These are phyloP conservation scores for Caenorhabditis panamensis DNA, from an alignment of 2,888 invertebrate species.

Conservation along the genomic window DNA sequence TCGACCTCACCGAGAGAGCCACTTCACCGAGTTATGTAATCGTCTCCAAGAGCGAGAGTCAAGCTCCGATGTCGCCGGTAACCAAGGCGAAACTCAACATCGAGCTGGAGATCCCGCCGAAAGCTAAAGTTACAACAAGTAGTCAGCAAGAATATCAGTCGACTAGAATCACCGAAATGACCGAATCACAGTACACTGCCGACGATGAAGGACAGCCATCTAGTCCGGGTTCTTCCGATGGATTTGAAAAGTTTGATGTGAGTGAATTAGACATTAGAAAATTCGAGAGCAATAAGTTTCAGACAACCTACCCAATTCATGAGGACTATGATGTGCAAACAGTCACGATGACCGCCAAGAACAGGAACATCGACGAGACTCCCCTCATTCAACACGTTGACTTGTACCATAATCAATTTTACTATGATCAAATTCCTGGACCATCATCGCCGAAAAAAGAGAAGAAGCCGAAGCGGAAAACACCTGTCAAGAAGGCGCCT, in stretches of 20 bases:
- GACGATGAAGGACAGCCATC: slow-evolving; percentile 57
- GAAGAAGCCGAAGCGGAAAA: not conserved
- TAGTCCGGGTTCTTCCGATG: slow-evolving; percentile 41
- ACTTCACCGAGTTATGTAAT: slow-evolving; percentile 69
- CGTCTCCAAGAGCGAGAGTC: slow-evolving; percentile 67
- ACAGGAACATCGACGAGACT: slow-evolving; percentile 32
- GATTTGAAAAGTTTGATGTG: slow-evolving; percentile 55
- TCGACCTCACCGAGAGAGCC: slow-evolving; percentile 66
- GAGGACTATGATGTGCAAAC: slow-evolving; percentile 34
- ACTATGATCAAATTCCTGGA: slow-evolving; percentile 51
- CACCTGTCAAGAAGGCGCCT: slow-evolving; percentile 46
- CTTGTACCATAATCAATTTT: slow-evolving; percentile 54
- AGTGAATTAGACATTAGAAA: not conserved
- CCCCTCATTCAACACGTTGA: slow-evolving; percentile 47
- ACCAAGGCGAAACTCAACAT: slow-evolving; percentile 64
- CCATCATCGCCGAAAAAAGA: slow-evolving; percentile 25
- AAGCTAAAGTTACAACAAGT: not conserved
- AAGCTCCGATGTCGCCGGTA: slow-evolving; percentile 63
- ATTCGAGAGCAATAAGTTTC: not conserved
- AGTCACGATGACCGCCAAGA: slow-evolving; percentile 35
- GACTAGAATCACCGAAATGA: slow-evolving; percentile 35
- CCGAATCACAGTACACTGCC: slow-evolving; percentile 59
- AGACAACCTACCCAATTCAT: slow-evolving; percentile 46
- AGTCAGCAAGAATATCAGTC: slow-evolving; percentile 26
- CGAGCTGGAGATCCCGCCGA: slow-evolving; percentile 52